Percentiles rank a stretch among this genome's conserved stretches.
phyloP scores from a whole-genome alignment of 2,888 invertebrate genomes.

The Drosophila conformis region DNA sequence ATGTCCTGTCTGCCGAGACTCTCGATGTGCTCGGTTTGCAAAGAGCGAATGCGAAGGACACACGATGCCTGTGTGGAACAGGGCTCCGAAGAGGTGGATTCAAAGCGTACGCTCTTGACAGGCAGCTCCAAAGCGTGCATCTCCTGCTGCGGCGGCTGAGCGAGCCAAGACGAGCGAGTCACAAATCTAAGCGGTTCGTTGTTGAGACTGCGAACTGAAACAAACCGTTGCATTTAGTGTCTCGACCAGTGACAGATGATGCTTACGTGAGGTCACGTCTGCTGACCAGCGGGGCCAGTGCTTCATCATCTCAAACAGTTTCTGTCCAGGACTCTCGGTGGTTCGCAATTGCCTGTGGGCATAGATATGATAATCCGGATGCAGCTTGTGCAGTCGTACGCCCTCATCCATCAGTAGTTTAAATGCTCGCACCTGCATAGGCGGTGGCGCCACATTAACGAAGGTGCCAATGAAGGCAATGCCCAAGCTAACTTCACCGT shows the following conservation, averaged over 20 bases:
- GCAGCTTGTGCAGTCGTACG: constrained; percentile 87
- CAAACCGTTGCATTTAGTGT: constrained; percentile 6
- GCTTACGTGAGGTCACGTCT: constrained; percentile 56
- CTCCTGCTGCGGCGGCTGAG: constrained; percentile 53
- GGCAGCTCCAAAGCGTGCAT: constrained; percentile 41
- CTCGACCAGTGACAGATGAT: neutral
- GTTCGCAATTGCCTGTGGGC: constrained; percentile 89
- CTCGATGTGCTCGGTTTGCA: constrained; percentile 89
- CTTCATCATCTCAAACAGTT: constrained; percentile 88
- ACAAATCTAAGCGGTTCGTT: constrained; percentile 61
- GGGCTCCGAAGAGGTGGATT: constrained; percentile 31
- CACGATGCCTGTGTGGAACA: constrained; percentile 84
- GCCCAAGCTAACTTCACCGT: constrained; percentile 89
- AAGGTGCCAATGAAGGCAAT: constrained; percentile 92
- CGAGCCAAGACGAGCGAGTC: constrained; percentile 60
- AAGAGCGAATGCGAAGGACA: constrained; percentile 86
- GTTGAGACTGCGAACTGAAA: constrained; percentile 59
- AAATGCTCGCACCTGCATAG: constrained; percentile 87
- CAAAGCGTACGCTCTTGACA: constrained; percentile 47
- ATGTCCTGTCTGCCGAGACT: constrained; percentile 88
- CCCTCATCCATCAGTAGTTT: constrained; percentile 88
- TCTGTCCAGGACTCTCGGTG: constrained; percentile 89
- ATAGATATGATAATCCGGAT: constrained; percentile 88
- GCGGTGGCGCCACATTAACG: constrained; percentile 80
- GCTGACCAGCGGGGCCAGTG: constrained; percentile 88